These are phyloP conservation scores for Chlorocebus sabaeus DNA, from an alignment of 2,113 vertebrate genomes.

Conservation along the genomic window DNA sequence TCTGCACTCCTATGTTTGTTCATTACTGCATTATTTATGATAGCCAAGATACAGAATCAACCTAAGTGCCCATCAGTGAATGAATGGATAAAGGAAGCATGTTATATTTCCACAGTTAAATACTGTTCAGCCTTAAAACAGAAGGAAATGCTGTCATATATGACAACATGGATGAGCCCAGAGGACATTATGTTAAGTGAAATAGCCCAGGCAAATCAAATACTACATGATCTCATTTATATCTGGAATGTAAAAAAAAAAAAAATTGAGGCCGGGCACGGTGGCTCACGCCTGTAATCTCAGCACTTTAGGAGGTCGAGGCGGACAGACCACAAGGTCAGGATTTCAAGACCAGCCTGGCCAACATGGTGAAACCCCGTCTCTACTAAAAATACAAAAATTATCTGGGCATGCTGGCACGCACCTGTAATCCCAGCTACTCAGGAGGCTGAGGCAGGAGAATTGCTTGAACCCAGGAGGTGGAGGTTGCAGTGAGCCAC, in stretches of 20 bases:
- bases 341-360: too few relatives aligned
- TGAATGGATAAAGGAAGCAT: neutral
- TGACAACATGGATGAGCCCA: neutral
- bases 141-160: neutral
- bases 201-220: neutral
- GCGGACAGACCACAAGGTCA: too few relatives aligned
- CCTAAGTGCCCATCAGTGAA: neutral
- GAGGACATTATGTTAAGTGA: neutral
- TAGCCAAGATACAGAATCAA: neutral
- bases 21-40: neutral
- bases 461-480: too few relatives aligned
- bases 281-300: too few relatives aligned
- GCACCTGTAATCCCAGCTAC: too few relatives aligned
- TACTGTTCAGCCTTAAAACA: neutral
- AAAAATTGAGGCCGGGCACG: too few relatives aligned
- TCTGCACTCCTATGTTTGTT: neutral
- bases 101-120: neutral
- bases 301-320: too few relatives aligned
- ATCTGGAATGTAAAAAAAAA: neutral
- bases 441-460: too few relatives aligned
- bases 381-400: too few relatives aligned
- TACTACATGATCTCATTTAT: neutral
- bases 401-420: too few relatives aligned
- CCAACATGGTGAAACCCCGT: too few relatives aligned
- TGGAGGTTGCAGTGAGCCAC: too few relatives aligned